These are phyloP conservation scores for Plemyria rubiginata DNA, from an alignment of 2,888 invertebrate genomes.

Conservation along the genomic window DNA sequence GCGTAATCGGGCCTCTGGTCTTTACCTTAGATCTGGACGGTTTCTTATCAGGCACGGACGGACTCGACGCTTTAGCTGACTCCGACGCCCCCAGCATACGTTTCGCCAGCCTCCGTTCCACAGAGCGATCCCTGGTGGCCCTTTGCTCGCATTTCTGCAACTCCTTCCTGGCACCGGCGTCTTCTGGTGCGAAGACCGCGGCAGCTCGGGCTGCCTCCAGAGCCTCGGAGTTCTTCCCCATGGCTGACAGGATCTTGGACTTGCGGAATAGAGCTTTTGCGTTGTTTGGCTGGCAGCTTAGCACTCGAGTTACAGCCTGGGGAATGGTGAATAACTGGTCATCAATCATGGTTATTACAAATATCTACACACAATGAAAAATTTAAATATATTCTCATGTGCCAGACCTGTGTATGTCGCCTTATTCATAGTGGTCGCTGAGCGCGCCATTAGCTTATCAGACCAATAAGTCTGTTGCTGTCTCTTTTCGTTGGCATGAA, in stretches of 20 bases:
- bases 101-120: constrained; percentile 79
- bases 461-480: too few relatives aligned
- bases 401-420: too few relatives aligned
- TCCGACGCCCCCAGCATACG: constrained; percentile 70
- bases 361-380: too few relatives aligned
- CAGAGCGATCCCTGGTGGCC: constrained; percentile 74
- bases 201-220: constrained; percentile 83
- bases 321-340: constrained; percentile 7
- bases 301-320: constrained; percentile 92
- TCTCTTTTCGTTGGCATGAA: too few relatives aligned
- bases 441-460: too few relatives aligned
- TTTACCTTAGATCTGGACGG: constrained; percentile 69
- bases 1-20: too few relatives aligned
- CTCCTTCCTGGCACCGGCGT: constrained; percentile 71
- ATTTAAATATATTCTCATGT: too few relatives aligned
- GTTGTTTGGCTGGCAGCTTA: constrained; percentile 93
- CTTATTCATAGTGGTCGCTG: too few relatives aligned
- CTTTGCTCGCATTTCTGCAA: constrained; percentile 68
- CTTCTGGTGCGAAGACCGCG: constrained; percentile 69
- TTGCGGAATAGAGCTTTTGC: constrained; percentile 96
- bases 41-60: constrained; percentile 63
- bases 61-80: constrained; percentile 37
- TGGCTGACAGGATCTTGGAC: constrained; percentile 72
- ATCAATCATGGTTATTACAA: too few relatives aligned
- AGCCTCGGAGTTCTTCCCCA: constrained; percentile 88